phyloP scores from a whole-genome alignment of 2,888 invertebrate genomes.

The Agriotes lineatus region DNA sequence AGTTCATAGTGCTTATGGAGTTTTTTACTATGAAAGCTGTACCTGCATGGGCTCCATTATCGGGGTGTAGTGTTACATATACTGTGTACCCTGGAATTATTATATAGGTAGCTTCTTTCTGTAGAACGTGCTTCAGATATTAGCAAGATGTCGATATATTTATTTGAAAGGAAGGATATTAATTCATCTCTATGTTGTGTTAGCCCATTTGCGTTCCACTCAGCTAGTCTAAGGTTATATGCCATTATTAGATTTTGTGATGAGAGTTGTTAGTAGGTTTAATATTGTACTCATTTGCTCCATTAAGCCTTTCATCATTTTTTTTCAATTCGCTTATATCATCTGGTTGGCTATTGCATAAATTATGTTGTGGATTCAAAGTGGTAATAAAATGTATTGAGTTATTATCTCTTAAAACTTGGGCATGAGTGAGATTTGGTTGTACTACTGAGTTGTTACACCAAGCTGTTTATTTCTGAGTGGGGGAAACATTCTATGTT shows the following conservation, averaged over 20 bases:
- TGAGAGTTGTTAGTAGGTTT: conserved; percentile 5
- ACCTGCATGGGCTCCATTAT: conserved; percentile 40
- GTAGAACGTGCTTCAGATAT: conserved; percentile 36
- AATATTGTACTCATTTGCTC: conserved; percentile 7
- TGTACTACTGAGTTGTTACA: neutral
- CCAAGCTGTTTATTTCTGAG: conserved; percentile 5
- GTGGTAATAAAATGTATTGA: neutral
- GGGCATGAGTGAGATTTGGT: conserved; percentile 1
- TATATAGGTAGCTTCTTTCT: conserved; percentile 40
- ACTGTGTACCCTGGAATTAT: conserved; percentile 43
- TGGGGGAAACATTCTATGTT: conserved; percentile 11
- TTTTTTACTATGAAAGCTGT: conserved; percentile 43
- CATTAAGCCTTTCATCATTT: neutral
- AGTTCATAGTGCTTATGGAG: conserved; percentile 41
- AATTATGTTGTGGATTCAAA: neutral
- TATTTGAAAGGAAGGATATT: neutral
- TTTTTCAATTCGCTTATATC: neutral
- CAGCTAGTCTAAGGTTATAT: neutral
- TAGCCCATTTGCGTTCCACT: conserved; percentile 11
- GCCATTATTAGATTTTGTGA: neutral
- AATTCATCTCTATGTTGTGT: conserved; percentile 8
- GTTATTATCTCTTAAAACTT: neutral
- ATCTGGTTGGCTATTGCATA: neutral
- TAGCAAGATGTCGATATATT: neutral
- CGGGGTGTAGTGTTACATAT: conserved; percentile 43